A percentile compares a stretch with the other conserved stretches of the same genome.
These are phyloP conservation scores for Andrena bucephala DNA, from an alignment of 2,888 invertebrate species.

Conservation along the genomic window DNA sequence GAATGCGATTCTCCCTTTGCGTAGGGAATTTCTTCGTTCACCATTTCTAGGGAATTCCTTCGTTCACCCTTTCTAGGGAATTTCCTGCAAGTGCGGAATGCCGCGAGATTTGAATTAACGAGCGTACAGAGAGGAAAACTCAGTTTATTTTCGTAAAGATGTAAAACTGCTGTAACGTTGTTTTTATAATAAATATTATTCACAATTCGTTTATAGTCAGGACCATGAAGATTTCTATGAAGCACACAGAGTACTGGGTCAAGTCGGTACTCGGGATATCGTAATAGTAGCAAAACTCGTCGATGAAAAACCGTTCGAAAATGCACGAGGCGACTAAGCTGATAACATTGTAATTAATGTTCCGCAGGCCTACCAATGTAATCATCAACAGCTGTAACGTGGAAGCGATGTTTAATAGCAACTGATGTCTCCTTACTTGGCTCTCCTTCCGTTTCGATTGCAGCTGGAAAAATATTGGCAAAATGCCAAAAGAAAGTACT, in stretches of 20 bases:
- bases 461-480: conserved; percentile 78
- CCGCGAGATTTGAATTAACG: neutral
- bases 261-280: conserved; percentile 82
- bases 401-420: conserved; percentile 74
- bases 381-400: conserved; percentile 67
- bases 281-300: conserved; percentile 81
- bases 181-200: conserved; percentile 31
- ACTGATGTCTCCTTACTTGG: conserved; percentile 66
- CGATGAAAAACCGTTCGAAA: conserved; percentile 79
- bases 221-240: conserved; percentile 80
- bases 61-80: neutral
- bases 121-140: neutral
- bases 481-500: conserved; percentile 74
- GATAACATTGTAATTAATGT: conserved; percentile 76
- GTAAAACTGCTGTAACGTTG: conserved; percentile 41
- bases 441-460: conserved; percentile 74
- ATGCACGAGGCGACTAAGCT: conserved; percentile 79
- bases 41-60: neutral
- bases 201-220: conserved; percentile 78
- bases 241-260: conserved; percentile 81
- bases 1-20: neutral
- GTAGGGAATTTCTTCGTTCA: too few species aligned
- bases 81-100: neutral
- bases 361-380: conserved; percentile 73
- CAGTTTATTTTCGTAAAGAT: conserved; percentile 43